These are phyloP conservation scores for Anniella stebbinsi DNA, from an alignment of 2,797 vertebrate species.

Conservation along the genomic window DNA sequence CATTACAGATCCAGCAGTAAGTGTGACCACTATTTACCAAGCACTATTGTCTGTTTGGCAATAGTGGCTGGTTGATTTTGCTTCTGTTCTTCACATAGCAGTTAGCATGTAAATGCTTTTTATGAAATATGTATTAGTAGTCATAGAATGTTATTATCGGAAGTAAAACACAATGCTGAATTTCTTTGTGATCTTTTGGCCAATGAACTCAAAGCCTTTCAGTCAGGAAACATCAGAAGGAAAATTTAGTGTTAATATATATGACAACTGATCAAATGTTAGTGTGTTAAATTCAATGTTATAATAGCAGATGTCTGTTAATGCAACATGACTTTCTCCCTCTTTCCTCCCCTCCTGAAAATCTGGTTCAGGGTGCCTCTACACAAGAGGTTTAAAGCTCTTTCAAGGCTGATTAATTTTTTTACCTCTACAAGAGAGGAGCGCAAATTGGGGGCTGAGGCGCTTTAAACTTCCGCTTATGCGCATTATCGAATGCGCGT, in stretches of 20 bases:
- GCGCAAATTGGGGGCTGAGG: no score
- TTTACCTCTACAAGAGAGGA: no score
- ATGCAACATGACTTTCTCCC: no score
- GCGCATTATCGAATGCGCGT: no score
- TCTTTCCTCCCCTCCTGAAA: no score
- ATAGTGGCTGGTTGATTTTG: background rate
- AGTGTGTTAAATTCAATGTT: background rate
- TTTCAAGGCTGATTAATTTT: no score
- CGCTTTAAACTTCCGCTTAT: no score
- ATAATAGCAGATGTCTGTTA: no score
- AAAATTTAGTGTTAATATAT: background rate
- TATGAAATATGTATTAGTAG: constrained; percentile 8
- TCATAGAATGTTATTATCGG: background rate
- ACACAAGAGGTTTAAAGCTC: no score
- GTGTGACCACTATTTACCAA: background rate
- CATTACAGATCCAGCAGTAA: background rate
- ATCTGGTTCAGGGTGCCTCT: no score
- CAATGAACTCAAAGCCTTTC: background rate
- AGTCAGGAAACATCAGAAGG: background rate
- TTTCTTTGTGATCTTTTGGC: background rate
- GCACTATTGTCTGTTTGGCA: background rate
- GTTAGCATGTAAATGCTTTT: background rate
- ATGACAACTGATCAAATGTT: background rate
- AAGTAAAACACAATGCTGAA: background rate
- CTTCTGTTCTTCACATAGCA: background rate